These are phyloP conservation scores for Myripristis murdjan DNA, from an alignment of 2,797 vertebrate genomes.

Conservation along the genomic window DNA sequence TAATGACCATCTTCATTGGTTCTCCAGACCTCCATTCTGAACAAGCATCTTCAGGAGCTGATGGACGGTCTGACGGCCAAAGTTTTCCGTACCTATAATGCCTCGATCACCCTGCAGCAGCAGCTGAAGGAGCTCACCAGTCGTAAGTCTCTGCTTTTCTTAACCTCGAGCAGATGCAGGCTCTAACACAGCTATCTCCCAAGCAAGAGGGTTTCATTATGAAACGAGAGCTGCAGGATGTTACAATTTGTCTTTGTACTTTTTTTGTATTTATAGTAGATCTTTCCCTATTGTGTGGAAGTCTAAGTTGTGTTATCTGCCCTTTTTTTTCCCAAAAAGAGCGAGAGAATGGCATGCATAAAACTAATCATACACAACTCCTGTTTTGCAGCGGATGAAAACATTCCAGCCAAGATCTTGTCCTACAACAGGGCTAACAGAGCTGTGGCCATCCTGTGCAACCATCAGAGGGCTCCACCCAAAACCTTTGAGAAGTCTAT, in stretches of 20 bases:
- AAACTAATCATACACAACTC: neutral
- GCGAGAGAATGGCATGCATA: neutral
- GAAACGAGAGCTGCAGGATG: neutral
- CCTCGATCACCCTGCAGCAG: slow-evolving; percentile 96
- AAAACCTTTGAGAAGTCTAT: slow-evolving; percentile 99
- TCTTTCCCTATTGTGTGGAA: neutral
- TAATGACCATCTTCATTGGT: too few species aligned
- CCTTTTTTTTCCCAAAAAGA: too few species aligned
- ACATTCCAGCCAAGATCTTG: slow-evolving; percentile 94
- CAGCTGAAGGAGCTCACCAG: slow-evolving; percentile 95
- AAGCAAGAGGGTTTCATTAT: too few species aligned
- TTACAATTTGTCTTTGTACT: neutral
- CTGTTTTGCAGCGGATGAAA: slow-evolving; percentile 90
- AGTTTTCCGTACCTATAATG: slow-evolving; percentile 98
- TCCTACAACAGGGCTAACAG: slow-evolving; percentile 97
- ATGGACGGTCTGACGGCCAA: slow-evolving; percentile 98
- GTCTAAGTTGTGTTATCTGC: too few species aligned
- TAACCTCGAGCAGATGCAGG: slow-evolving; percentile 15
- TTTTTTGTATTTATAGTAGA: neutral
- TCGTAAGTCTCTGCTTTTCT: slow-evolving; percentile 83
- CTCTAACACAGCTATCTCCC: too few species aligned
- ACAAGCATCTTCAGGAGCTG: slow-evolving; percentile 98
- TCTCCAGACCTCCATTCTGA: slow-evolving; percentile 94
- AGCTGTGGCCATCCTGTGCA: slow-evolving; percentile 96
- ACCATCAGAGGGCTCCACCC: slow-evolving; percentile 97